Evolutionary conservation across 2,888 invertebrate species (phyloP).

Genomic region (Amaurobius ferox): DNA sequence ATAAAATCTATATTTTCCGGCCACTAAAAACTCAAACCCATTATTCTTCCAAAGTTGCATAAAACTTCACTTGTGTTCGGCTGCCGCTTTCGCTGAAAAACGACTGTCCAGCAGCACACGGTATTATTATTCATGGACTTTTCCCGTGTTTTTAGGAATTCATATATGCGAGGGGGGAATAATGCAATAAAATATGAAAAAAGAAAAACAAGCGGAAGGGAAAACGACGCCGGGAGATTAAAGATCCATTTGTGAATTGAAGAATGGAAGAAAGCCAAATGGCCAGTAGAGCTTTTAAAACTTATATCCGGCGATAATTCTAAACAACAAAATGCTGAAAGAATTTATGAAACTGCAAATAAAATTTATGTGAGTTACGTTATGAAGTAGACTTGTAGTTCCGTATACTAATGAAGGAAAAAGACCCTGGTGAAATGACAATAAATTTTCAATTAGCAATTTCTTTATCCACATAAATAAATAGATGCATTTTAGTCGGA

Average conservation of each 20-base stretch:
- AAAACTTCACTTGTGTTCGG: not conserved
- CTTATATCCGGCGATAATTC: not conserved
- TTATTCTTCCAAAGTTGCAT: not conserved
- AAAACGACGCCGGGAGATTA: not conserved
- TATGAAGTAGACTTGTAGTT: not conserved
- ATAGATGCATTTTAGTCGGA: no score
- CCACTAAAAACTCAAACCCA: not conserved
- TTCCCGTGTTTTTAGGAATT: constrained; percentile 1
- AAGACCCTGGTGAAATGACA: no score
- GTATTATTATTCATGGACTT: not conserved
- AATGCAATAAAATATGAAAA: not conserved
- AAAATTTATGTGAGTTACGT: not conserved
- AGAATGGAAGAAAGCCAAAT: not conserved
- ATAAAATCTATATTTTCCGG: not conserved
- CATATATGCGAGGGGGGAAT: not conserved
- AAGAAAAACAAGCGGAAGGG: not conserved
- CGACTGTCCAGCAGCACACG: not conserved
- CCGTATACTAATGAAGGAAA: no score
- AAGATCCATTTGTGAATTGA: constrained; percentile 5
- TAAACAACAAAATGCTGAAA: not conserved
- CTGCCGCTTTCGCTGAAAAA: not conserved
- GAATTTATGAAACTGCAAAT: not conserved
- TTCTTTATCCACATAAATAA: no score
- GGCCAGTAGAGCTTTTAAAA: not conserved
- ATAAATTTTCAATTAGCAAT: no score